A percentile compares a stretch with the other conserved stretches of the same genome.
These are phyloP conservation scores for fruit fly (Drosophila melanogaster) DNA, from an alignment of 1,140 invertebrate genomes.

Conservation along the genomic window Release_6_plus_ISO1_MT NT_033777.3:29446501-29447000, in stretches of 20 bases:
- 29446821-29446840: conserved; percentile 11
- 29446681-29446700: too few species aligned
- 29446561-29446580: conserved; percentile 17
- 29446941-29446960: conserved; percentile 20
- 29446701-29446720: too few species aligned
- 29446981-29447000: conserved; percentile 55
- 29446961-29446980: conserved; percentile 25
- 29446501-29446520: conserved; percentile 26
- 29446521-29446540: conserved; percentile 70
- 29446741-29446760: too few species aligned
- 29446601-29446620: conserved; percentile 60
- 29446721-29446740: too few species aligned
- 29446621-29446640: conserved; percentile 18
- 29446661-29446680: conserved; percentile 2
- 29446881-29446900: conserved; percentile 50
- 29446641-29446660: neutral
- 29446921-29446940: conserved; percentile 66
- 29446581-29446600: conserved; percentile 33
- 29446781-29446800: neutral
- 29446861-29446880: conserved; percentile 21
- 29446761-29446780: too few species aligned
- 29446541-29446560: conserved; percentile 25
- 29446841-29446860: conserved; percentile 39
- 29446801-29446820: conserved; percentile 29
- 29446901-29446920: conserved; percentile 40